phyloP scores from a whole-genome alignment of 2,113 vertebrate genomes.

The Gambusia affinis region DNA sequence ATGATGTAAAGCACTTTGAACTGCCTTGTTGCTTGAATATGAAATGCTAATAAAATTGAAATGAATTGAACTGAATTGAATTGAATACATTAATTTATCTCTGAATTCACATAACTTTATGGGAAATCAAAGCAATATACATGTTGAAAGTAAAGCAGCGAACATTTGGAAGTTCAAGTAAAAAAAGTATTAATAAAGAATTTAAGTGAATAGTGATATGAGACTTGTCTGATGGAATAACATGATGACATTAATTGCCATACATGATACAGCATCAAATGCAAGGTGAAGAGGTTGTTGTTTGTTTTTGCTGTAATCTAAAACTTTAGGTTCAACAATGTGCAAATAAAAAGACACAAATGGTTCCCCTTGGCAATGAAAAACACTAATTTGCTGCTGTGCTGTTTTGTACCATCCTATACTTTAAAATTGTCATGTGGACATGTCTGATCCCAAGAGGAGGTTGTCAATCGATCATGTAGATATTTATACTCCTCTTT shows the following conservation, averaged over 20 bases:
- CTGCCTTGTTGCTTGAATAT: too few species aligned
- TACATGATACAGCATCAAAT: neutral
- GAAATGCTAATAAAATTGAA: too few species aligned
- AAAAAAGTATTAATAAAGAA: too few species aligned
- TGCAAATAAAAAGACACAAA: neutral
- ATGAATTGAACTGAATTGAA: too few species aligned
- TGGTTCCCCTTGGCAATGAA: neutral
- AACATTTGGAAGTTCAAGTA: too few species aligned
- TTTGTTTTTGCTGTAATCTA: neutral
- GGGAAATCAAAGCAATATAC: too few species aligned
- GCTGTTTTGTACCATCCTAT: neutral
- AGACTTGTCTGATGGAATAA: neutral
- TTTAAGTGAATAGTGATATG: neutral
- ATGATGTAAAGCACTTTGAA: too few species aligned
- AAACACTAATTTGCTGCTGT: constrained; percentile 15
- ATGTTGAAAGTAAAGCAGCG: too few species aligned
- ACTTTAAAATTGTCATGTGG: neutral
- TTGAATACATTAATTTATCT: too few species aligned
- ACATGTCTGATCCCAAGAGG: constrained; percentile 18
- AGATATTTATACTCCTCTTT: constrained; percentile 29
- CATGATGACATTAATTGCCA: neutral
- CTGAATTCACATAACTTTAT: too few species aligned
- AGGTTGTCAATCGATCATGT: constrained; percentile 16
- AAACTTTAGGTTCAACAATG: neutral
- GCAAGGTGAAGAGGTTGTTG: neutral